These are phyloP conservation scores for Pomacea maculata DNA, from an alignment of 1,140 invertebrate genomes.

Conservation along the genomic window DNA sequence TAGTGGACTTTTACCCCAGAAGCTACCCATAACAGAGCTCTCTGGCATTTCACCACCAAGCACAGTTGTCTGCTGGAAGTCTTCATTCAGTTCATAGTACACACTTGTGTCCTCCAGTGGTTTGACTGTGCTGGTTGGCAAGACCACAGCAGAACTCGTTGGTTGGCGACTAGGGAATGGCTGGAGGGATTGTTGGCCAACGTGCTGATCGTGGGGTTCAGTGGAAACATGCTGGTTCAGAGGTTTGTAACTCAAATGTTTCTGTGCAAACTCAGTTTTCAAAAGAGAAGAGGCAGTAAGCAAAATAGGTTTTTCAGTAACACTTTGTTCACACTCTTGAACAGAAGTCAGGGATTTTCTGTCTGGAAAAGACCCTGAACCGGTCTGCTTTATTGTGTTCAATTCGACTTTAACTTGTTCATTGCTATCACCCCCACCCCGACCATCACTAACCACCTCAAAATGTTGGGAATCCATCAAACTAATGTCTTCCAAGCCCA, in stretches of 20 bases:
- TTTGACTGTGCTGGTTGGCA: not conserved
- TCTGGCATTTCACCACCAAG: slow-evolving; percentile 3
- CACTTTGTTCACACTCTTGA: slow-evolving; percentile 13
- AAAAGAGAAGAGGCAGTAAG: slow-evolving; percentile 34
- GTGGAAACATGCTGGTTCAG: too few species aligned
- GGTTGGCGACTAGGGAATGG: too few species aligned
- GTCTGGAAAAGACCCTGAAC: slow-evolving; percentile 19
- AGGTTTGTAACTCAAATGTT: slow-evolving; percentile 19
- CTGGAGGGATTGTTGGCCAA: too few species aligned
- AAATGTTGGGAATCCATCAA: slow-evolving; percentile 33
- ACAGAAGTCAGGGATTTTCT: slow-evolving; percentile 19
- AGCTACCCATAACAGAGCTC: slow-evolving; percentile 17
- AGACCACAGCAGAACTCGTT: not conserved
- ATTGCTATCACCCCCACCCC: too few species aligned
- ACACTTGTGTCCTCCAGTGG: slow-evolving; percentile 2
- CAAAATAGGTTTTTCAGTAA: slow-evolving; percentile 26
- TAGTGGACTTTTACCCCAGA: slow-evolving; percentile 27
- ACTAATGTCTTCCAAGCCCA: slow-evolving; percentile 31
- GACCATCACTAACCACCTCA: slow-evolving; percentile 22
- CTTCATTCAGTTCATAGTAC: slow-evolving; percentile 23
- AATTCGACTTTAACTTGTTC: not conserved
- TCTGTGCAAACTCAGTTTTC: slow-evolving; percentile 35
- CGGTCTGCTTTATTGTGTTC: not conserved
- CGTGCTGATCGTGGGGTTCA: too few species aligned
- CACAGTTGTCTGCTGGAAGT: slow-evolving; percentile 10